phyloP scores from a whole-genome alignment of 2,888 invertebrate genomes.

The Hydrotaea cyrtoneurina region DNA sequence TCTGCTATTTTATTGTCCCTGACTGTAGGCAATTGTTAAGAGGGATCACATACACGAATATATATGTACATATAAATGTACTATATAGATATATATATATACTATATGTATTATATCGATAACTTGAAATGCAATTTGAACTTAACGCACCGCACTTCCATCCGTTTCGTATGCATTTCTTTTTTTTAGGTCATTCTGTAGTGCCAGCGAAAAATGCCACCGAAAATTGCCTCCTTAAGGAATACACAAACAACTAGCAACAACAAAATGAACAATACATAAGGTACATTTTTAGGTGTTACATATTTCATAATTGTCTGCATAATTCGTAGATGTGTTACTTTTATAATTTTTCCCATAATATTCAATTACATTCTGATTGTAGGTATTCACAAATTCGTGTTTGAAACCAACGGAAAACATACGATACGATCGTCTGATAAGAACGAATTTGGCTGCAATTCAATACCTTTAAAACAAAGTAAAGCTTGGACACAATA shows the following conservation, averaged over 20 bases:
- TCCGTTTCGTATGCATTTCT: conserved; percentile 7
- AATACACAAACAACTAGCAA: neutral
- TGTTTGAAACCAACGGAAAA: conserved; percentile 58
- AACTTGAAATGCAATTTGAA: neutral
- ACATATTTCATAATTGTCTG: conserved; percentile 1
- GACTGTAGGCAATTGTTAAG: no score
- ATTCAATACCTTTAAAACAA: conserved; percentile 47
- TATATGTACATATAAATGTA: neutral
- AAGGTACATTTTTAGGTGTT: conserved; percentile 4
- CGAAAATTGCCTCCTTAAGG: neutral
- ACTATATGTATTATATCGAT: no score
- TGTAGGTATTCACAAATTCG: conserved; percentile 9
- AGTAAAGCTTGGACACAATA: neutral
- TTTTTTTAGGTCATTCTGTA: conserved; percentile 18
- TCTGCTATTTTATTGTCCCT: no score
- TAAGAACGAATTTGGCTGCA: conserved; percentile 47
- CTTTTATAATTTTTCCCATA: conserved; percentile 55
- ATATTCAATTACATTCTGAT: conserved; percentile 57
- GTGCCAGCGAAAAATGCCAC: neutral
- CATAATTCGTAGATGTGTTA: neutral
- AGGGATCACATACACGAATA: no score
- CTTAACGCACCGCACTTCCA: conserved; percentile 15
- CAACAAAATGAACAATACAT: neutral
- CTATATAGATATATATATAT: neutral
- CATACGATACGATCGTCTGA: conserved; percentile 40